phyloP scores from a whole-genome alignment of 2,113 vertebrate genomes.

The Formicarius rufipectus region DNA sequence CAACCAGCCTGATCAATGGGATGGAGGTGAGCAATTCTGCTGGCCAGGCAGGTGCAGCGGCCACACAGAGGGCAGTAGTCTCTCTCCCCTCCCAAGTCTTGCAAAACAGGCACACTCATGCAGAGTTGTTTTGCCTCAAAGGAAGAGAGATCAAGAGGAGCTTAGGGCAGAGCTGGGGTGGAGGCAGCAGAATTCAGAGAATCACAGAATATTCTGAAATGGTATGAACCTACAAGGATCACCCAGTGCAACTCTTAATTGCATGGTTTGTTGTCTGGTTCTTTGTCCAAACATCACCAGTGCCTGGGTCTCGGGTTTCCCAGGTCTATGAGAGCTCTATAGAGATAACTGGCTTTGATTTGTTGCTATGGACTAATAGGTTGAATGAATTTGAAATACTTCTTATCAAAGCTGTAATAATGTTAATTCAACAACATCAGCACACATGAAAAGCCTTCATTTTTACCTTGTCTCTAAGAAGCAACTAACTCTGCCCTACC shows the following conservation, averaged over 20 bases:
- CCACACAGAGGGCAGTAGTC: rapidly evolving
- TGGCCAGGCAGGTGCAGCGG: neutral
- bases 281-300: neutral
- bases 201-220: neutral
- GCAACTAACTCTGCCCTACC: neutral
- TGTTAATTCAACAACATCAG: neutral
- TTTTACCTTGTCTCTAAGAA: neutral
- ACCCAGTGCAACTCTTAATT: neutral
- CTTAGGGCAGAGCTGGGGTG: neutral
- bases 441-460: neutral
- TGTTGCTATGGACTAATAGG: neutral
- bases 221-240: neutral
- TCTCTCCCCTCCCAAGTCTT: rapidly evolving
- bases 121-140: neutral
- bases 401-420: neutral
- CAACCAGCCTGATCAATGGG: rapidly evolving
- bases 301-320: rapidly evolving
- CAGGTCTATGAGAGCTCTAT: neutral
- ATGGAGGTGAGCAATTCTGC: neutral
- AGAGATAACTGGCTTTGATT: neutral
- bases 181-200: neutral
- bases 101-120: neutral
- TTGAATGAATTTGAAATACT: neutral
- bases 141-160: neutral
- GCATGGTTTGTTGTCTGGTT: neutral